Base-by-base conservation (phyloP, 2,888 invertebrate species). In the Euphydryas editha region DNA sequence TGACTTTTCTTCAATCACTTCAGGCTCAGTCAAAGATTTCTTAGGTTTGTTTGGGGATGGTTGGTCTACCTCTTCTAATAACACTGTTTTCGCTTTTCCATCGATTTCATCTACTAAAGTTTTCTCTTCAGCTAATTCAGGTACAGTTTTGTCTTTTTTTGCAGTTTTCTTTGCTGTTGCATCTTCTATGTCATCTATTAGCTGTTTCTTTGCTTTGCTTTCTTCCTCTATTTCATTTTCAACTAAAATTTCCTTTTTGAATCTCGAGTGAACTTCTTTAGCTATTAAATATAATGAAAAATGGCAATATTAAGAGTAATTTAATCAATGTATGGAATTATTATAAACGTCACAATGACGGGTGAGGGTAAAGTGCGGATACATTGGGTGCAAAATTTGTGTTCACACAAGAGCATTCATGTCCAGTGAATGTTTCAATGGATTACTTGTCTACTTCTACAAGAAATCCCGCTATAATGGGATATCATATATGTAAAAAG, bases 151-250 rank as follows among this genome's bases (percentile, higher is more conserved):
- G 61, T 84, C 71, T 79, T 81, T 80, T 65, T 76, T 76, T 57
- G 81, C 81, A 62, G 78, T 73, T 64, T 83, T 78, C 61, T 81
- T 81, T 72, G 87, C 68, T 5, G 59, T 69, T 21, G 65, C 74
- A 42, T 88, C 86, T 59, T 86, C 83, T 57, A 87, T 84, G 73
- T 77, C 76, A 55, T 76, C 72, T 5, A 85, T 59, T 39, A 76
- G 73, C 58, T 80, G 75, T 70, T 87, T 77, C 63, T 76, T 80
- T 47, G 78, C 77, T 72, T 82, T 84, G 63, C 70, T 75, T 62
- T 86, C 84, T 24, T 86, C 93, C 72, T 94, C 92, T 60, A 94
- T 80, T 71, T 93, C 86, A 75, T 87, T 90, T 83, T 94, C 93
- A 73, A 89, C 77, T 70, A 89, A 81, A 51, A 88, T 81, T 85